phyloP scores from a whole-genome alignment of 2,888 invertebrate species.

The Lepidocyrtinus sp. region DNA sequence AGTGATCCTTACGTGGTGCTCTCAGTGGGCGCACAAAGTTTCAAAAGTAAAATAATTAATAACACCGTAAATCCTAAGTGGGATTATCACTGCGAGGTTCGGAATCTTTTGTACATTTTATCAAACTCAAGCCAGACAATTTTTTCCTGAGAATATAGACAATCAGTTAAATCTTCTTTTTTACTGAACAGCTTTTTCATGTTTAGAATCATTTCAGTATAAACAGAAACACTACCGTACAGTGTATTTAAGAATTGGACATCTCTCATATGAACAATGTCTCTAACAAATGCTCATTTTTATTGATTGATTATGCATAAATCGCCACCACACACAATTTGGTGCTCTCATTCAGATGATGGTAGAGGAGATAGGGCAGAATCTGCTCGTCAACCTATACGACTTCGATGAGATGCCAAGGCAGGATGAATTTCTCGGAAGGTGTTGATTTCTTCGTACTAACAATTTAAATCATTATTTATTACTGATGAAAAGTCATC shows the following conservation, averaged over 20 bases:
- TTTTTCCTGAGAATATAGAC: too few species aligned
- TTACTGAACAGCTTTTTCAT: too few species aligned
- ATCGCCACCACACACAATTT: slow-evolving; percentile 8
- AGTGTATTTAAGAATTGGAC: not conserved
- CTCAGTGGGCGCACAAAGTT: slow-evolving; percentile 93
- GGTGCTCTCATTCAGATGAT: slow-evolving; percentile 64
- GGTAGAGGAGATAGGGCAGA: slow-evolving; percentile 77
- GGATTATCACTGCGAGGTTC: slow-evolving; percentile 98
- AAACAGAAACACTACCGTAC: not conserved
- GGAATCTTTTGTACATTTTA: too few species aligned
- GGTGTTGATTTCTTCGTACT: slow-evolving; percentile 74
- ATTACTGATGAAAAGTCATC: not conserved
- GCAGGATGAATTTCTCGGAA: slow-evolving; percentile 90
- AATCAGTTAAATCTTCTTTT: too few species aligned
- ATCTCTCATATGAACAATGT: not conserved
- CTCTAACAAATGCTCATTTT: slow-evolving; percentile 20
- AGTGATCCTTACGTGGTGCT: slow-evolving; percentile 97
- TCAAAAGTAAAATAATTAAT: slow-evolving; percentile 93
- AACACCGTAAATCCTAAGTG: slow-evolving; percentile 96
- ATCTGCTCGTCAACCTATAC: slow-evolving; percentile 83
- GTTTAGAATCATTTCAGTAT: slow-evolving; percentile 17
- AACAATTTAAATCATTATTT: slow-evolving; percentile 22
- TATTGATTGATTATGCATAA: slow-evolving; percentile 38
- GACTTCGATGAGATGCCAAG: slow-evolving; percentile 89
- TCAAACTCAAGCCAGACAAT: too few species aligned